Percentiles rank a stretch among this genome's conserved stretches.
Evolutionary conservation across 1,140 invertebrate genomes (phyloP).

Genomic region (Meloidogyne exigua): DNA sequence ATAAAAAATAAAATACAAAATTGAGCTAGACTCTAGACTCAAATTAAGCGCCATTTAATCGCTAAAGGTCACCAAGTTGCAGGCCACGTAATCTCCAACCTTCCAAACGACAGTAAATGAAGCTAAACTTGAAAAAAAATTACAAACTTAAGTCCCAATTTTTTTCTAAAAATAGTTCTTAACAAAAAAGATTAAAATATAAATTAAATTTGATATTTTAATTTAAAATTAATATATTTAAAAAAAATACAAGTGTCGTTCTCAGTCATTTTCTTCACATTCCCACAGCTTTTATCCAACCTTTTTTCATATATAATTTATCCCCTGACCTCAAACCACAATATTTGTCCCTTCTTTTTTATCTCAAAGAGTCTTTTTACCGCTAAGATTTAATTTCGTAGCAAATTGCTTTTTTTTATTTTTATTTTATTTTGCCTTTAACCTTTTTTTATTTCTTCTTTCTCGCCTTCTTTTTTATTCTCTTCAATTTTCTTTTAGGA

Average conservation of each 20-base stretch:
- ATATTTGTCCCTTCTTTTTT: background rate
- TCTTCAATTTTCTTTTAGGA: background rate
- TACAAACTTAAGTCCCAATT: no score
- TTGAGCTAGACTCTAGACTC: no score
- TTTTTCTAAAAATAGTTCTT: no score
- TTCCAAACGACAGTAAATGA: no score
- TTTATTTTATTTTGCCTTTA: background rate
- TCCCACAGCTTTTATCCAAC: background rate
- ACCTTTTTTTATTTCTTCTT: background rate
- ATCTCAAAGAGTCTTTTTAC: background rate
- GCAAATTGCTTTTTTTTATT: slow-evolving; percentile 4
- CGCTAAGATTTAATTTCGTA: background rate
- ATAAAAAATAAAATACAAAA: no score
- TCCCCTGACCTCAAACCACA: background rate
- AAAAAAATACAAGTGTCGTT: background rate
- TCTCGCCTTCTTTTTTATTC: background rate
- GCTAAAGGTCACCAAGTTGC: no score
- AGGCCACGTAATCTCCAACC: no score
- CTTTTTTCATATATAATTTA: background rate
- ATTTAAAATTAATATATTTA: slow-evolving; percentile 2
- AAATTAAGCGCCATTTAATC: no score
- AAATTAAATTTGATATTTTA: background rate
- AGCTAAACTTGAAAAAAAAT: no score
- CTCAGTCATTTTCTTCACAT: background rate
- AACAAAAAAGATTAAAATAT: no score